These are phyloP conservation scores for Hirundo rustica DNA, from an alignment of 2,797 vertebrate species.

Conservation along the genomic window DNA sequence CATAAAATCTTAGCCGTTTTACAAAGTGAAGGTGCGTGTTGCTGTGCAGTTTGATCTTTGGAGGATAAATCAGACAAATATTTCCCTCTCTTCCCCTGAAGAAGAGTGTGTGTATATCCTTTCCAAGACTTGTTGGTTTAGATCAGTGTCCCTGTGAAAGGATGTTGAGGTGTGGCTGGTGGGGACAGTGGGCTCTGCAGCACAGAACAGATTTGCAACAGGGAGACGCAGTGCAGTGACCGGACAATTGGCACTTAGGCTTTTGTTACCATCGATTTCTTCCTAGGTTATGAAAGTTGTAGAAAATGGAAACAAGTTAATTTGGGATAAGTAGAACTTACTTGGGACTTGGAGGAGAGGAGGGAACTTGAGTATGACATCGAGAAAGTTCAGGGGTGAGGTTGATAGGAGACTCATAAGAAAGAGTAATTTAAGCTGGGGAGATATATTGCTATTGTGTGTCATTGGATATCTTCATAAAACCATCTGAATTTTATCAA, in stretches of 20 bases:
- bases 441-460: neutral
- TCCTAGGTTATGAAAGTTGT: neutral
- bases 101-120: neutral
- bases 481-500: neutral
- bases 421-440: neutral
- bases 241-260: fast-evolving
- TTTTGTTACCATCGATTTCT: neutral
- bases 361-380: neutral
- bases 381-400: neutral
- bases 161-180: neutral
- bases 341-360: neutral
- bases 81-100: neutral
- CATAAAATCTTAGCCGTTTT: neutral
- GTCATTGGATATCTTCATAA: neutral
- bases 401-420: neutral
- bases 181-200: neutral
- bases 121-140: neutral
- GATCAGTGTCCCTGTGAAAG: neutral
- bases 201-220: neutral
- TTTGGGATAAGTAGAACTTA: neutral
- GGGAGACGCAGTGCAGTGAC: no score
- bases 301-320: neutral
- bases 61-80: neutral
- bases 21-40: neutral
- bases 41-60: neutral